Percentiles rank a stretch among this genome's conserved stretches.
These are phyloP conservation scores for Micromesistius poutassou DNA, from an alignment of 2,797 vertebrate species.

Conservation along the genomic window DNA sequence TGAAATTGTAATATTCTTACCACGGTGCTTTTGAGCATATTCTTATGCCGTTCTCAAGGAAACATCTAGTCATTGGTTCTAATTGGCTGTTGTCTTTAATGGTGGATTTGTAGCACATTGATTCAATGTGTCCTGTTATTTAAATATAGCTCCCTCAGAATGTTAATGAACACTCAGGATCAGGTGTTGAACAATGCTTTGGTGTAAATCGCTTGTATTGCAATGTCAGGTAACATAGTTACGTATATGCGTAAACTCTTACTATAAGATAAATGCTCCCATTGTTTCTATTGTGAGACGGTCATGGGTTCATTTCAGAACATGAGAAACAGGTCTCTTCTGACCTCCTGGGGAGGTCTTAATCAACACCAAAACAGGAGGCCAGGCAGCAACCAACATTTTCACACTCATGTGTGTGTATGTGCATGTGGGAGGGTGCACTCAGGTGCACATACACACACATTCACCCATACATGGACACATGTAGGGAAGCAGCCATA, in stretches of 20 bases:
- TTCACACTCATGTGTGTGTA: neutral
- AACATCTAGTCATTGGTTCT: too few relatives aligned
- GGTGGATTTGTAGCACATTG: too few relatives aligned
- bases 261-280: neutral
- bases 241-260: neutral
- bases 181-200: too few relatives aligned
- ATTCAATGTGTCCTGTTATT: too few relatives aligned
- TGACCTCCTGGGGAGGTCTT: conserved; percentile 40
- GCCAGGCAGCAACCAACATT: conserved; percentile 31
- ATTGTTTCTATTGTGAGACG: neutral
- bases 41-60: too few relatives aligned
- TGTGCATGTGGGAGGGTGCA: neutral
- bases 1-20: too few relatives aligned
- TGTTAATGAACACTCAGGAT: too few relatives aligned
- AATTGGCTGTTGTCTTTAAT: too few relatives aligned
- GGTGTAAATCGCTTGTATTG: too few relatives aligned
- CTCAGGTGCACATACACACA: neutral
- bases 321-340: conserved; percentile 23
- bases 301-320: neutral
- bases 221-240: too few relatives aligned
- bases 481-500: neutral
- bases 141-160: too few relatives aligned
- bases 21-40: too few relatives aligned
- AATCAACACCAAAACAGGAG: conserved; percentile 54
- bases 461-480: neutral